phyloP scores from a whole-genome alignment of 2,113 vertebrate species.

The Urocitellus parryii region DNA sequence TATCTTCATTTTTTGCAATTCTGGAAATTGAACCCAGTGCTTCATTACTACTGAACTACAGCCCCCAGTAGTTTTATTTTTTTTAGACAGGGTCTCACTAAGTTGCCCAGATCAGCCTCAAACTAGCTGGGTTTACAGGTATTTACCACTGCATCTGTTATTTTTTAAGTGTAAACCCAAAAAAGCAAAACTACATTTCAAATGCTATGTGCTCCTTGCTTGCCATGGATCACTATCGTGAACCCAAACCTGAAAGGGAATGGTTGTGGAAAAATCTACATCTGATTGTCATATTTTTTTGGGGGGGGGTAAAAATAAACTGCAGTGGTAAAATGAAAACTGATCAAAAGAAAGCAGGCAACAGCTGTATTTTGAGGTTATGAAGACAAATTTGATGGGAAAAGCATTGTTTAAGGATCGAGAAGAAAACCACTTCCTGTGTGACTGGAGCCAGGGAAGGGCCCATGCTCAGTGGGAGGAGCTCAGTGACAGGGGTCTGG shows the following conservation, averaged over 20 bases:
- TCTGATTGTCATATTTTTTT: not conserved
- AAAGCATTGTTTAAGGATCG: not conserved
- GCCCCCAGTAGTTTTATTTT: not conserved
- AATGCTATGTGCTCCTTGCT: not conserved
- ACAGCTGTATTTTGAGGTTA: not conserved
- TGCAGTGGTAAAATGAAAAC: not conserved
- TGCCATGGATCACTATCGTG: accelerated
- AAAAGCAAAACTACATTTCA: not conserved
- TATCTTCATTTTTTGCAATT: not conserved
- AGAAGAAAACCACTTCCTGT: not conserved
- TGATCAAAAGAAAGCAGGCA: not conserved
- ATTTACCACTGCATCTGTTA: not conserved
- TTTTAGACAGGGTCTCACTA: not conserved
- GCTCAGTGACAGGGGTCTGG: accelerated
- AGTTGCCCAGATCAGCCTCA: not conserved
- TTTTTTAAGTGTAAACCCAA: not conserved
- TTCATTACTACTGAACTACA: not conserved
- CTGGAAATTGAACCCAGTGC: not conserved
- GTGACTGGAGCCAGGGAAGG: accelerated
- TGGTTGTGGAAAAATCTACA: not conserved
- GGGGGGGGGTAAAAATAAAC: not conserved
- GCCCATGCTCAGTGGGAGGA: not conserved
- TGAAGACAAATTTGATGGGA: not conserved
- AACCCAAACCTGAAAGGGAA: not conserved
- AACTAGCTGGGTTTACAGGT: not conserved